phyloP scores from a whole-genome alignment of 2,113 vertebrate species.

The Rhipidura dahli region DNA sequence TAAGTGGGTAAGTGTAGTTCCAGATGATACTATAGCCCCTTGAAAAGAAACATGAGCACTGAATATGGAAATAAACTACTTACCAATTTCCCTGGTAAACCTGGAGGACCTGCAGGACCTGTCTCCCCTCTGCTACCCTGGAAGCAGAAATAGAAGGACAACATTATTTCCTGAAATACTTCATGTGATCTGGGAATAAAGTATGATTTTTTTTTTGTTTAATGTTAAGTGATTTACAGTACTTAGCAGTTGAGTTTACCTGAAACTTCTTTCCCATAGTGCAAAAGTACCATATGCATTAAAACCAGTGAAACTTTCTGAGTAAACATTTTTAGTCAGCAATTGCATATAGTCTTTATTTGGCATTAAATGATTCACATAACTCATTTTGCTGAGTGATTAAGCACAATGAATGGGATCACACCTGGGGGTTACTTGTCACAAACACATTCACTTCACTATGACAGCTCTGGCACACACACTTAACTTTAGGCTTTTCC shows the following conservation, averaged over 20 bases:
- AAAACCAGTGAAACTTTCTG: background rate
- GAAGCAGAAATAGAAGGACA: background rate
- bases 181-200: background rate
- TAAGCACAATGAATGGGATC: background rate
- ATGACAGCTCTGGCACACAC: accelerated
- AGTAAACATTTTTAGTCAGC: background rate
- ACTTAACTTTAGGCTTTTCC: background rate
- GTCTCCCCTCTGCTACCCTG: constrained; percentile 85
- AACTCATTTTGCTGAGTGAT: background rate
- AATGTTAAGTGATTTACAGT: background rate
- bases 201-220: background rate
- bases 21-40: background rate
- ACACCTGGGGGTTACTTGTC: background rate
- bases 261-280: background rate
- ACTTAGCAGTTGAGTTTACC: background rate
- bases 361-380: background rate
- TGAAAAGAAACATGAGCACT: background rate
- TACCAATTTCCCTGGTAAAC: constrained; percentile 87
- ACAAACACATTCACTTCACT: background rate
- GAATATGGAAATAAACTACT: constrained; percentile 48
- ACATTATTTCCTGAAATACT: background rate
- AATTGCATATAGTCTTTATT: background rate
- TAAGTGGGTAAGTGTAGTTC: background rate
- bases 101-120: constrained; percentile 84
- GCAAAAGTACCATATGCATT: background rate